A percentile compares a stretch with the other conserved stretches of the same genome.
Conservation (phyloP, 2,113 vertebrate genomes). For the Prolemur simus region DNA sequence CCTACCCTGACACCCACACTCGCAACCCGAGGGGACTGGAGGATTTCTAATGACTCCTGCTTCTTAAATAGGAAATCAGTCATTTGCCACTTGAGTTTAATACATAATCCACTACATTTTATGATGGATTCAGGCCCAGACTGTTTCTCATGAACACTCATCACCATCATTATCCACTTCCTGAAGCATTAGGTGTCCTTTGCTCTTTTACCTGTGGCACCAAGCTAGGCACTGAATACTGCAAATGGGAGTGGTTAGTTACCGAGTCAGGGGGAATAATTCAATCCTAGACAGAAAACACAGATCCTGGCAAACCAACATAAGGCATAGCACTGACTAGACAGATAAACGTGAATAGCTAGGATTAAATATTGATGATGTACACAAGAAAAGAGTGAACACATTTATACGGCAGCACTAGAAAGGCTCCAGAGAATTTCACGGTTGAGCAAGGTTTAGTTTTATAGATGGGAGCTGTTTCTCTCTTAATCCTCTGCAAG, state of each 20-base stretch:
- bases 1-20: not conserved
- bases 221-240: not conserved
- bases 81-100: not conserved
- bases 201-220: not conserved
- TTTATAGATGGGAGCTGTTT: not conserved
- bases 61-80: not conserved
- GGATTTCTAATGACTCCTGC: not conserved
- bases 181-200: not conserved
- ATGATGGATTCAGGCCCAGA: not conserved
- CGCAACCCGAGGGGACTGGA: not conserved
- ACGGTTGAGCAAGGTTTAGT: not conserved
- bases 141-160: not conserved
- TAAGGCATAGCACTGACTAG: not conserved
- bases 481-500: slow-evolving; percentile 36
- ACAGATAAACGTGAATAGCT: not conserved
- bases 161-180: not conserved
- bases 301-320: not conserved
- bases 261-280: not conserved
- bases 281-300: not conserved
- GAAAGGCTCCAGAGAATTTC: not conserved
- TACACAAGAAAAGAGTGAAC: slow-evolving; percentile 10
- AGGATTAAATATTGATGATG: slow-evolving; percentile 27
- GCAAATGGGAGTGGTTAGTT: not conserved
- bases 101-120: not conserved
- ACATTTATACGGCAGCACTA: not conserved